These are phyloP conservation scores for Protonemura montana DNA, from an alignment of 2,888 invertebrate genomes.

Conservation along the genomic window DNA sequence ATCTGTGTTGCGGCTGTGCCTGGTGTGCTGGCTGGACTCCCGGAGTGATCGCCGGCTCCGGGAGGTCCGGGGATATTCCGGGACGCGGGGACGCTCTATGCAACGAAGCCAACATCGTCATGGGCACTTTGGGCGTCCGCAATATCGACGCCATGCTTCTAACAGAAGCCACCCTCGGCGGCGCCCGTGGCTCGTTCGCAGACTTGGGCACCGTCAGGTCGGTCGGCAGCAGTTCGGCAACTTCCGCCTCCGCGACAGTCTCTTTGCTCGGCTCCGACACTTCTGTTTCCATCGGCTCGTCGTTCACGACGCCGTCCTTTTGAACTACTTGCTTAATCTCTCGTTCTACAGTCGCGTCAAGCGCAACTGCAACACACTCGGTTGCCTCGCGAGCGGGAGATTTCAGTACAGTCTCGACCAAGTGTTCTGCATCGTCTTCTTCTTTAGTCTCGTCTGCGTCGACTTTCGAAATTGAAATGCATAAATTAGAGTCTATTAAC, in stretches of 20 bases:
- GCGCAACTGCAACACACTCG: slow-evolving; percentile 5
- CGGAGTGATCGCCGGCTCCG: slow-evolving; percentile 26
- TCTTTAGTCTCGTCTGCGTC: not conserved
- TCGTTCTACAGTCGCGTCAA: slow-evolving; percentile 26
- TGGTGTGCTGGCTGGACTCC: slow-evolving; percentile 46
- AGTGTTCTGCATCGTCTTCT: not conserved
- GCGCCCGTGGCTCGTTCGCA: not conserved
- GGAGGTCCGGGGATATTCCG: slow-evolving; percentile 37
- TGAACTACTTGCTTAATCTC: slow-evolving; percentile 25
- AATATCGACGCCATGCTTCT: slow-evolving; percentile 26
- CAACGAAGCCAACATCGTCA: not conserved
- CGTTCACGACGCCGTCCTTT: slow-evolving; percentile 33
- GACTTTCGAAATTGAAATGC: not conserved
- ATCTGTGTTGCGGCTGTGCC: slow-evolving; percentile 43
- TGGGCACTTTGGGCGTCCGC: slow-evolving; percentile 29
- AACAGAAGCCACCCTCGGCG: slow-evolving; percentile 14
- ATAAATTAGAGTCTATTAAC: not conserved
- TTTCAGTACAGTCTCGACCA: slow-evolving; percentile 1
- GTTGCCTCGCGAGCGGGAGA: slow-evolving; percentile 10
- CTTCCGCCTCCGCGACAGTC: not conserved
- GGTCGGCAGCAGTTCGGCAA: slow-evolving; percentile 41
- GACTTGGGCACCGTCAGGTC: slow-evolving; percentile 48
- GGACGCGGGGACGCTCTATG: slow-evolving; percentile 26
- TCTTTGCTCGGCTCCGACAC: not conserved
- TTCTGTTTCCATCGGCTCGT: slow-evolving; percentile 17